Percentiles rank a stretch among this genome's conserved stretches.
phyloP scores from a whole-genome alignment of 2,888 invertebrate genomes.

The Blastobasis adustella region DNA sequence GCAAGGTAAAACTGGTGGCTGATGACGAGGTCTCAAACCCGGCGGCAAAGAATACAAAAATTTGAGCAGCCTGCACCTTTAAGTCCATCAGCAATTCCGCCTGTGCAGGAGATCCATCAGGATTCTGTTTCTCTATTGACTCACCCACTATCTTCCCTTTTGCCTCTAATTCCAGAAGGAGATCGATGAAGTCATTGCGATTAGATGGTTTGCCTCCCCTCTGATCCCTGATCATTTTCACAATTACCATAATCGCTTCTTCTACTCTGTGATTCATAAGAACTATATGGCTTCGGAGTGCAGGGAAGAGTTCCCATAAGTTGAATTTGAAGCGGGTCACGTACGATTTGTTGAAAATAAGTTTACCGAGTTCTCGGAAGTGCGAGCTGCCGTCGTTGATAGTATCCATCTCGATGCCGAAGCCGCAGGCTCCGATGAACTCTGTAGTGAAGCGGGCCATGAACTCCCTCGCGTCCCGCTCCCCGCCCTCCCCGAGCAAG shows the following conservation, averaged over 20 bases:
- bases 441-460: slow-evolving; percentile 37
- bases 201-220: slow-evolving; percentile 24
- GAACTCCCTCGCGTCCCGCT: slow-evolving; percentile 26
- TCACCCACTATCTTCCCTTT: slow-evolving; percentile 28
- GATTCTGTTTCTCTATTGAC: slow-evolving; percentile 23
- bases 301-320: slow-evolving; percentile 22
- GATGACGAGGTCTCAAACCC: slow-evolving; percentile 38
- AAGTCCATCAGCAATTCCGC: slow-evolving; percentile 24
- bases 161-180: slow-evolving; percentile 24
- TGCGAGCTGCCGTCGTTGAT: slow-evolving; percentile 27
- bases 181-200: slow-evolving; percentile 30
- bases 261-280: slow-evolving; percentile 19
- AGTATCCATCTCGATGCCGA: slow-evolving; percentile 30
- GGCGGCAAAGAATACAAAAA: slow-evolving; percentile 19
- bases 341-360: slow-evolving; percentile 17
- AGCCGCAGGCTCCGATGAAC: slow-evolving; percentile 35
- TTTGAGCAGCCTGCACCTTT: slow-evolving; percentile 7
- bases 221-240: slow-evolving; percentile 19
- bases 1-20: slow-evolving; percentile 35
- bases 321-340: slow-evolving; percentile 19
- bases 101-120: slow-evolving; percentile 21
- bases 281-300: slow-evolving; percentile 17
- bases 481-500: neutral
- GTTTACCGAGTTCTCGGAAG: slow-evolving; percentile 25
- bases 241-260: slow-evolving; percentile 13